These are phyloP conservation scores for Heteromurus nitidus DNA, from an alignment of 2,888 invertebrate genomes.

Conservation along the genomic window DNA sequence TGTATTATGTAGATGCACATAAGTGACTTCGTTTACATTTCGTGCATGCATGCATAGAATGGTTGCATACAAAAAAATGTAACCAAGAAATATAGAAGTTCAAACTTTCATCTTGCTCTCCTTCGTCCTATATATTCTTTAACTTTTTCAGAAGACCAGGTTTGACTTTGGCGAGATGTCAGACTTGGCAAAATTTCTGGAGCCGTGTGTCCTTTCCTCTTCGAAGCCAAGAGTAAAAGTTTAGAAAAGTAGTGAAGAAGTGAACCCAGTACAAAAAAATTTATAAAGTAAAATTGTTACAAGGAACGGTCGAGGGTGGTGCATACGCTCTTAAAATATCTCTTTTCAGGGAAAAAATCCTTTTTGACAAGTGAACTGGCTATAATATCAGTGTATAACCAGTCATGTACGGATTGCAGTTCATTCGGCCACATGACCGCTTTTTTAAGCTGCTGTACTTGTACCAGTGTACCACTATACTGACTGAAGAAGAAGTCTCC, in stretches of 20 bases:
- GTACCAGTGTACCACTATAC: background rate
- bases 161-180: slow-evolving; percentile 18
- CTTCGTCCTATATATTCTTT: slow-evolving; percentile 35
- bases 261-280: too few relatives aligned
- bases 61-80: slow-evolving; percentile 5
- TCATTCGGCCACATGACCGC: slow-evolving; percentile 55
- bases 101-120: slow-evolving; percentile 31
- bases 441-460: slow-evolving; percentile 29
- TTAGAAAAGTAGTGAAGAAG: too few relatives aligned
- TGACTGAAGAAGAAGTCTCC: too few relatives aligned
- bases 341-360: slow-evolving; percentile 35
- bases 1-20: background rate
- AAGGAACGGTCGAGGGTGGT: too few relatives aligned
- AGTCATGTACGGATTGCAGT: slow-evolving; percentile 60
- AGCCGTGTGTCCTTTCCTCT: background rate
- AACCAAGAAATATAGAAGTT: slow-evolving; percentile 39
- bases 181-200: slow-evolving; percentile 3
- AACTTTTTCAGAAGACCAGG: slow-evolving; percentile 23
- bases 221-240: slow-evolving; percentile 33
- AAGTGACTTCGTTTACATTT: background rate
- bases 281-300: too few relatives aligned
- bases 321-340: too few relatives aligned
- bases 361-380: slow-evolving; percentile 47
- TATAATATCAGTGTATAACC: slow-evolving; percentile 31
- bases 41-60: background rate